Conservation (phyloP, 2,888 invertebrate genomes). For the Branchinecta sandiegonensis region DNA sequence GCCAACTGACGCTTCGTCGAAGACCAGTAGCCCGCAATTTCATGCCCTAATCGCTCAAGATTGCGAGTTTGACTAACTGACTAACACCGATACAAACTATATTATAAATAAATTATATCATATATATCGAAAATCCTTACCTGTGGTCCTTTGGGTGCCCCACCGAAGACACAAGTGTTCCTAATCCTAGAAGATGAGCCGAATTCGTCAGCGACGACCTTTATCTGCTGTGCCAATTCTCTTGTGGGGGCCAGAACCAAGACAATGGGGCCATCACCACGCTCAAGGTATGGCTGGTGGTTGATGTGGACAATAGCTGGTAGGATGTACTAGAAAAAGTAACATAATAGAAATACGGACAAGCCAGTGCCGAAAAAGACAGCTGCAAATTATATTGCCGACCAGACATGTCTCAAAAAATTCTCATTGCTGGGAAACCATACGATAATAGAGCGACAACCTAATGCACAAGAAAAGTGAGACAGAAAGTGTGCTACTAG, state of each 20-base stretch:
- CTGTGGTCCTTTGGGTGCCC: constrained; percentile 53
- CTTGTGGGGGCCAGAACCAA: constrained; percentile 81
- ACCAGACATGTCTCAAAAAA: too few species aligned
- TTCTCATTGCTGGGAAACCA: too few species aligned
- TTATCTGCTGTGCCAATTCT: constrained; percentile 79
- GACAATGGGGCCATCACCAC: constrained; percentile 89
- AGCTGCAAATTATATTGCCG: background rate
- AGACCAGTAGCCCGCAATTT: too few species aligned
- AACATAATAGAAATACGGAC: background rate
- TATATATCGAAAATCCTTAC: constrained; percentile 38
- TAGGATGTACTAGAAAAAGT: constrained; percentile 51
- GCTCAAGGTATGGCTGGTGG: constrained; percentile 63
- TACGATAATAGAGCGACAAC: too few species aligned
- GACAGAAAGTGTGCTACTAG: too few species aligned
- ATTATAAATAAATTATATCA: too few species aligned
- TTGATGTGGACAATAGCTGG: constrained; percentile 93
- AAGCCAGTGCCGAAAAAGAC: background rate
- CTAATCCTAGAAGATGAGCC: constrained; percentile 39
- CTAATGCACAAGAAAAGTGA: too few species aligned
- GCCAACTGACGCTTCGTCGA: too few species aligned
- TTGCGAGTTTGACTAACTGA: too few species aligned
- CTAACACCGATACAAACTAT: too few species aligned
- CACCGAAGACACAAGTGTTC: constrained; percentile 43
- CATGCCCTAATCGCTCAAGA: too few species aligned
- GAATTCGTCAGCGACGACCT: constrained; percentile 56